These are phyloP conservation scores for Polymixis flavicincta DNA, from an alignment of 2,888 invertebrate species.

Conservation along the genomic window DNA sequence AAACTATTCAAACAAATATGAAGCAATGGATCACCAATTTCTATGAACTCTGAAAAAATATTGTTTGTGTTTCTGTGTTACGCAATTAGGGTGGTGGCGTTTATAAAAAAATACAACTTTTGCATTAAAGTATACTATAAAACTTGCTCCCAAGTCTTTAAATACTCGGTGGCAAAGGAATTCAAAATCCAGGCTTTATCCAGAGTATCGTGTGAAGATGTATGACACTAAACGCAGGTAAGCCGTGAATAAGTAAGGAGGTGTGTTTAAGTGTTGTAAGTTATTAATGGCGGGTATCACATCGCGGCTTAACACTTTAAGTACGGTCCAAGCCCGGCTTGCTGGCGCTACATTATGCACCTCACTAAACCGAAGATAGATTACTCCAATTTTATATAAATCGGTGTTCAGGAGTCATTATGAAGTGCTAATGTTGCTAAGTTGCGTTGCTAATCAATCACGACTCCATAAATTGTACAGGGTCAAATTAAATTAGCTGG, in stretches of 20 bases:
- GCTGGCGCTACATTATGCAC: slow-evolving; percentile 77
- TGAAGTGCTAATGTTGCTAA: slow-evolving; percentile 19
- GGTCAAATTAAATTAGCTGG: no score
- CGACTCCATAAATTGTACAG: background rate
- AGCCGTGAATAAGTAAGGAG: slow-evolving; percentile 78
- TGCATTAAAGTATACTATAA: slow-evolving; percentile 3
- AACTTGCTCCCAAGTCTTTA: slow-evolving; percentile 6
- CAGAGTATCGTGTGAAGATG: slow-evolving; percentile 58
- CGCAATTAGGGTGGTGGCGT: background rate
- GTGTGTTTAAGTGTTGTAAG: slow-evolving; percentile 76
- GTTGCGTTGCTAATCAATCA: background rate
- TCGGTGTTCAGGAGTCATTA: slow-evolving; percentile 54
- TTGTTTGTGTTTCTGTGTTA: background rate
- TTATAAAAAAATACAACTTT: background rate
- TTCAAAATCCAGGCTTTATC: slow-evolving; percentile 42
- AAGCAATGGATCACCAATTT: background rate
- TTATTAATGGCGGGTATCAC: slow-evolving; percentile 83
- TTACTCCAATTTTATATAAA: slow-evolving; percentile 73
- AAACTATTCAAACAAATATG: background rate
- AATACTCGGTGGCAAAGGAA: slow-evolving; percentile 19
- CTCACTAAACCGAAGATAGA: slow-evolving; percentile 74
- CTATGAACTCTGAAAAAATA: background rate
- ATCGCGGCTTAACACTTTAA: slow-evolving; percentile 82
- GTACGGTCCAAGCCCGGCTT: slow-evolving; percentile 77
- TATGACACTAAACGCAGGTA: slow-evolving; percentile 68